phyloP scores from a whole-genome alignment of 2,113 vertebrate species.

The Archocentrus centrarchus region DNA sequence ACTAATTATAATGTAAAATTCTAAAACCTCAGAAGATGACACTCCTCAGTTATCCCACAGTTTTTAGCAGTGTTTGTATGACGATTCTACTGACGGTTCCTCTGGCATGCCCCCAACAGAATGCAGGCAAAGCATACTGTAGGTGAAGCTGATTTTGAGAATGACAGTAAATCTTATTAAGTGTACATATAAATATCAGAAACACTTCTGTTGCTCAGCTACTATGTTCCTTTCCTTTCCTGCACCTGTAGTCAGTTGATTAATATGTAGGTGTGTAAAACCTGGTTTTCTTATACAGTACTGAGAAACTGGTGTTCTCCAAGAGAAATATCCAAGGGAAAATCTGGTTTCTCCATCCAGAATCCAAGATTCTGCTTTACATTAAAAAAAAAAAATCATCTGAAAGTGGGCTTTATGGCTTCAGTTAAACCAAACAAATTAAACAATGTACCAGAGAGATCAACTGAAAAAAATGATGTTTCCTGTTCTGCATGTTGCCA shows the following conservation, averaged over 20 bases:
- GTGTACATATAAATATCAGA: neutral
- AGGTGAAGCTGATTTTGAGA: neutral
- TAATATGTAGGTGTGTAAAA: neutral
- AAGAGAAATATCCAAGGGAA: neutral
- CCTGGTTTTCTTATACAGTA: neutral
- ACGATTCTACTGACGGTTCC: neutral
- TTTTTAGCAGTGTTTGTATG: neutral
- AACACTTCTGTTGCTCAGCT: neutral
- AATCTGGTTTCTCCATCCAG: neutral
- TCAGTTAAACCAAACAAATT: neutral
- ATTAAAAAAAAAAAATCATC: rapidly evolving
- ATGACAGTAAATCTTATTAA: neutral
- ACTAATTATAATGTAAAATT: neutral
- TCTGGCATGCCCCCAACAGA: neutral
- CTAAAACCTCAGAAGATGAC: neutral
- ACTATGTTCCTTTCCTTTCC: neutral
- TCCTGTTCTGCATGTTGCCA: neutral
- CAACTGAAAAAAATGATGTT: no score
- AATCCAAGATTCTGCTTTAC: neutral
- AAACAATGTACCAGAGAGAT: no score
- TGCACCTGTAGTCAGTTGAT: neutral
- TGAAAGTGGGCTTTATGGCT: neutral
- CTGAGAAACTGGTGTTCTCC: neutral
- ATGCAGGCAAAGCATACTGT: neutral
- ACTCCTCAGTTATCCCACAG: neutral